phyloP scores from a whole-genome alignment of 2,888 invertebrate species.

The Ichneumoninae sp. region DNA sequence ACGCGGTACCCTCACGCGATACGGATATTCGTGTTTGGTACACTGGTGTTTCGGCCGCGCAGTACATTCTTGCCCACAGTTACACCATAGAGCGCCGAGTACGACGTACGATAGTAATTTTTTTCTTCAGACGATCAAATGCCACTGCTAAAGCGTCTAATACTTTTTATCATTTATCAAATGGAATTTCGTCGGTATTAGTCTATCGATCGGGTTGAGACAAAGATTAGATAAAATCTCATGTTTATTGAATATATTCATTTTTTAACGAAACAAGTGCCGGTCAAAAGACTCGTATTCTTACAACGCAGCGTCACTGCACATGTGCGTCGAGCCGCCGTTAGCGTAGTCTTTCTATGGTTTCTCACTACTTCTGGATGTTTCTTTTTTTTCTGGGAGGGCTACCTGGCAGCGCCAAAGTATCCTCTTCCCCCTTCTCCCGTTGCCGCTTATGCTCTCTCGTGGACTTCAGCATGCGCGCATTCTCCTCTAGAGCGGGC shows the following conservation, averaged over 20 bases:
- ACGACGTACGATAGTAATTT: neutral
- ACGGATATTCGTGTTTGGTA: slow-evolving; percentile 9
- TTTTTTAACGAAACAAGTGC: too few species aligned
- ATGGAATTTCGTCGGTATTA: too few species aligned
- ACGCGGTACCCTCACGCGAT: neutral
- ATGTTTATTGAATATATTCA: too few species aligned
- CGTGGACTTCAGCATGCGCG: neutral
- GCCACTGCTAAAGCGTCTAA: too few species aligned
- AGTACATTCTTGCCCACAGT: slow-evolving; percentile 13
- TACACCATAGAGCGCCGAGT: neutral
- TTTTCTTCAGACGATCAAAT: neutral
- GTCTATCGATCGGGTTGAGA: too few species aligned
- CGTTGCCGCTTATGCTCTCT: neutral
- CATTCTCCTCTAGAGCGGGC: slow-evolving; percentile 43
- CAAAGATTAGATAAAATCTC: too few species aligned
- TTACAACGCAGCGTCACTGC: neutral
- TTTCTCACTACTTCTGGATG: neutral
- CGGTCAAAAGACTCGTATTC: too few species aligned
- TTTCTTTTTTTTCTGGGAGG: neutral
- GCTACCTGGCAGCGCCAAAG: slow-evolving; percentile 4
- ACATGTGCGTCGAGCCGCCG: slow-evolving; percentile 55
- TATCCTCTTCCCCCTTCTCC: neutral
- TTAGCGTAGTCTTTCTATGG: neutral
- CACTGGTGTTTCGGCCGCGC: slow-evolving; percentile 7
- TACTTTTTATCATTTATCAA: too few species aligned